phyloP scores from a whole-genome alignment of 2,113 vertebrate genomes.

The Notarius lentiginosus region DNA sequence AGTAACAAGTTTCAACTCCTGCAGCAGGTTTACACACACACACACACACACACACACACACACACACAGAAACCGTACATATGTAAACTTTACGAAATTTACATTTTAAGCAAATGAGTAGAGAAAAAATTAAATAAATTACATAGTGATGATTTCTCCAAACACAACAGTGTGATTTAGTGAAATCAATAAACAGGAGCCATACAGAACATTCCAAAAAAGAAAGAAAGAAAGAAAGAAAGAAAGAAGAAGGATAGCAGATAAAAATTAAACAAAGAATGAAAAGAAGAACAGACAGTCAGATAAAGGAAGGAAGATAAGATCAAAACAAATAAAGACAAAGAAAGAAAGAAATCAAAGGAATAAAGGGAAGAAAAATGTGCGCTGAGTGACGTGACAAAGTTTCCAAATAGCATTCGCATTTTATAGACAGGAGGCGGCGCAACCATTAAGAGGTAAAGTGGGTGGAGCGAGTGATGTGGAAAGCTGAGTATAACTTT shows the following conservation, averaged over 20 bases:
- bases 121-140: too few species aligned
- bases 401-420: background rate
- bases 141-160: too few species aligned
- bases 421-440: background rate
- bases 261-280: background rate
- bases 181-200: background rate
- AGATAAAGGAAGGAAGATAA: too few species aligned
- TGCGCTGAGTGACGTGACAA: background rate
- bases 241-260: background rate
- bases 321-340: too few species aligned
- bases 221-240: background rate
- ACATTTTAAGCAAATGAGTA: too few species aligned
- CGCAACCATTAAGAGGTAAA: background rate
- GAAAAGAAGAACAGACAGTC: background rate
- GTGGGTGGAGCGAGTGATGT: background rate
- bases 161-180: background rate
- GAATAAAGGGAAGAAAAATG: background rate
- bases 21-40: background rate
- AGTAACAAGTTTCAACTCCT: background rate
- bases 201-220: background rate
- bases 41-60: background rate
- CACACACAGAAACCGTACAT: background rate
- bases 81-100: background rate
- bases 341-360: background rate
- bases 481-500: background rate